phyloP scores from a whole-genome alignment of 2,113 vertebrate species.

The Catagonus wagneri region DNA sequence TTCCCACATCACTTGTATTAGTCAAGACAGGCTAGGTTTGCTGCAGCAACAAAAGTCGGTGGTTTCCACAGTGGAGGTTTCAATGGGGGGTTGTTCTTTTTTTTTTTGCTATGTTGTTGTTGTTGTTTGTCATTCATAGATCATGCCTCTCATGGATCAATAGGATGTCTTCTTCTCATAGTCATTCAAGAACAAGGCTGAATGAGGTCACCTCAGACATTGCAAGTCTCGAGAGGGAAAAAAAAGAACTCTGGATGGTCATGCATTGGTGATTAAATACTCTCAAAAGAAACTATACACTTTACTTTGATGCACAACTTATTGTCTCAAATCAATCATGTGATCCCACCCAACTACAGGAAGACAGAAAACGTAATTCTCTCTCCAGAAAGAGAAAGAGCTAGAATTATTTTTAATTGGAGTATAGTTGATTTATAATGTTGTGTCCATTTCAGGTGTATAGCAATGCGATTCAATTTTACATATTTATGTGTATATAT shows the following conservation, averaged over 20 bases:
- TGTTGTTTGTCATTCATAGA: background rate
- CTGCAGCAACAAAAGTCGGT: background rate
- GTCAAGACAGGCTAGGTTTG: background rate
- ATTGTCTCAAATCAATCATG: background rate
- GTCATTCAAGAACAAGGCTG: background rate
- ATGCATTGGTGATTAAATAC: background rate
- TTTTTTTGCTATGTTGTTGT: no score
- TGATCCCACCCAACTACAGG: background rate
- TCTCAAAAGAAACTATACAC: background rate
- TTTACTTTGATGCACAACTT: background rate
- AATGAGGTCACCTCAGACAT: background rate
- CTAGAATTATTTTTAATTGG: background rate
- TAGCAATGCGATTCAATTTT: no score
- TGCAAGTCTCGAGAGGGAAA: background rate
- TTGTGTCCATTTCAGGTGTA: no score
- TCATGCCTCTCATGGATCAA: background rate
- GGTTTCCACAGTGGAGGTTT: background rate
- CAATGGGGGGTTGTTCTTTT: no score
- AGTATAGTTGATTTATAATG: no score
- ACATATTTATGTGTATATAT: no score
- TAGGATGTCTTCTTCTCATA: background rate
- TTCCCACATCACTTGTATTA: background rate
- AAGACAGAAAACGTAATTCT: background rate
- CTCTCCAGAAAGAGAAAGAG: background rate
- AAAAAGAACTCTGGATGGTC: accelerated